A percentile compares a stretch with the other conserved stretches of the same genome.
Evolutionary conservation across 92 coral and sea anemone genomes (phyloP).

Genomic region (Porites lobata): DNA sequence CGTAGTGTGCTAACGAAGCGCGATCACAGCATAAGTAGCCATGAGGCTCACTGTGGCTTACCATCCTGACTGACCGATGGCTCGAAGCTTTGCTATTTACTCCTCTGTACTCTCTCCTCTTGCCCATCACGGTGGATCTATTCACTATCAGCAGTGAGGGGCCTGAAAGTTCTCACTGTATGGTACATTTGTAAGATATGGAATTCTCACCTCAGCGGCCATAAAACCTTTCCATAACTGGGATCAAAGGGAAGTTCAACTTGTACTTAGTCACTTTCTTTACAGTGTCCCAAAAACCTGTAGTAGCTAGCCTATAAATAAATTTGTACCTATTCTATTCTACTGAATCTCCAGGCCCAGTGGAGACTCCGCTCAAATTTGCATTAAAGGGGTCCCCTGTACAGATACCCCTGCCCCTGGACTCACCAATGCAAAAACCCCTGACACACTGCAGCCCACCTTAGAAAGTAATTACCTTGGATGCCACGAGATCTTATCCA

Average conservation of each 20-base stretch:
- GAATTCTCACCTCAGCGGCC: too few species aligned
- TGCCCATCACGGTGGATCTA: too few species aligned
- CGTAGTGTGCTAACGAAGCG: too few species aligned
- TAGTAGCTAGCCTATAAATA: neutral
- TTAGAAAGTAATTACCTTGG: too few species aligned
- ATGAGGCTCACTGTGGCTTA: too few species aligned
- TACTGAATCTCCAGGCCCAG: too few species aligned
- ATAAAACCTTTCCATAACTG: neutral
- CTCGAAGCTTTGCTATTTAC: conserved; percentile 9
- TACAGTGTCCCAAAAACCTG: too few species aligned
- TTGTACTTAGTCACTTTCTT: neutral
- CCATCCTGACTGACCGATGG: neutral
- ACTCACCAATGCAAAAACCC: conserved; percentile 17
- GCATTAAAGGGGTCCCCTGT: conserved; percentile 5
- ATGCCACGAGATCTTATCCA: too few species aligned
- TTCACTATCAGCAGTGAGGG: neutral
- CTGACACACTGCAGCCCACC: neutral
- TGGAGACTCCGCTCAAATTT: neutral
- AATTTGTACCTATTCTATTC: neutral
- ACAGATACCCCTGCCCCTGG: conserved; percentile 3
- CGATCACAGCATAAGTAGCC: too few species aligned
- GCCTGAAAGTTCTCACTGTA: neutral
- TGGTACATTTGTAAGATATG: neutral
- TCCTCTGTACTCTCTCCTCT: too few species aligned
- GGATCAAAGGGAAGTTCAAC: conserved; percentile 11